Conservation (phyloP, 2,113 vertebrate species). For the Heloderma charlesbogerti region DNA sequence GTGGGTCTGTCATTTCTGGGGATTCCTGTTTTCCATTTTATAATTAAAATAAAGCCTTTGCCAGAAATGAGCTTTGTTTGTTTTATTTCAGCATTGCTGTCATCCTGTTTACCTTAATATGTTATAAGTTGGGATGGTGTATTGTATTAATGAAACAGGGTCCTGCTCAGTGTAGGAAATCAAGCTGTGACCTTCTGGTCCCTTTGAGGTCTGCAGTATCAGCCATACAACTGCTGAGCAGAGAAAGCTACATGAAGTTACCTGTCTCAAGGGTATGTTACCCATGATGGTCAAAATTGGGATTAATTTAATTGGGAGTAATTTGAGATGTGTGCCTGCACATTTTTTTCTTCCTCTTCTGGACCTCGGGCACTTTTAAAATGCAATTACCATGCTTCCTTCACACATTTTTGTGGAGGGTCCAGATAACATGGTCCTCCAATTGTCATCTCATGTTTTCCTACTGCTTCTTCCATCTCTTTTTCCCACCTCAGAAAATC, state of each 20-base stretch:
- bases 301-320: not conserved
- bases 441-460: not conserved
- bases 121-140: not conserved
- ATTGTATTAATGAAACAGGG: not conserved
- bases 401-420: not conserved
- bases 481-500: not conserved
- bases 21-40: constrained; percentile 58
- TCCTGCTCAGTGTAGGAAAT: not conserved
- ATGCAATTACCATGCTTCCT: not conserved
- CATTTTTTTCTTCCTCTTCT: not conserved
- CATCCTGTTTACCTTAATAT: constrained; percentile 16
- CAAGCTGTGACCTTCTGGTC: not conserved
- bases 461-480: not conserved
- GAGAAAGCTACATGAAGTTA: not conserved
- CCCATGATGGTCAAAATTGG: not conserved
- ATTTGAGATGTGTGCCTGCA: not conserved
- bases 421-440: not conserved
- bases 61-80: constrained; percentile 55
- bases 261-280: not conserved
- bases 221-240: not conserved
- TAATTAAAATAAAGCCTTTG: constrained; percentile 68
- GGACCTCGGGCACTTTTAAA: not conserved
- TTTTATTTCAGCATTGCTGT: constrained; percentile 61
- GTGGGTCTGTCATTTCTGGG: constrained; percentile 55
- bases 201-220: not conserved